These are phyloP conservation scores for Andricus grossulariae DNA, from an alignment of 1,140 invertebrate genomes.

Conservation along the genomic window DNA sequence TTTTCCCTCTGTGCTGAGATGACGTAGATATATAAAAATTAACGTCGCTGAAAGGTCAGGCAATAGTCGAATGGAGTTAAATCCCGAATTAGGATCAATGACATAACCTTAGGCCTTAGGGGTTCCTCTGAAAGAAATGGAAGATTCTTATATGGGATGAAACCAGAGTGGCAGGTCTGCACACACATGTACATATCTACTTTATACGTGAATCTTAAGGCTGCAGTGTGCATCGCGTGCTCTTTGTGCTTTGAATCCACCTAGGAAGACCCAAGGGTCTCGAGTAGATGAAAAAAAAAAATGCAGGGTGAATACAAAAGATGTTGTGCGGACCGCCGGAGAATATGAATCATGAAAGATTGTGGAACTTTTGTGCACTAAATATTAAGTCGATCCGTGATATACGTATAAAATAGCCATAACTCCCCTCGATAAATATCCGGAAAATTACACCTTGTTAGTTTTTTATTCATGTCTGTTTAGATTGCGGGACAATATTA, in stretches of 20 bases:
- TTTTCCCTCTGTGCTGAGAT: slow-evolving; percentile 15
- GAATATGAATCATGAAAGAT: slow-evolving; percentile 28
- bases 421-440: slow-evolving; percentile 26
- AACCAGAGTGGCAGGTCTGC: slow-evolving; percentile 6
- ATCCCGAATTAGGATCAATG: slow-evolving; percentile 27
- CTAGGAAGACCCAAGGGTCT: slow-evolving; percentile 29
- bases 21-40: slow-evolving; percentile 11
- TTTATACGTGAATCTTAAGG: slow-evolving; percentile 22
- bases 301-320: slow-evolving; percentile 21
- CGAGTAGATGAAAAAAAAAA: slow-evolving; percentile 25
- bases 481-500: neutral
- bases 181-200: neutral
- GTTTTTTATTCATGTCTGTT: slow-evolving; percentile 10
- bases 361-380: slow-evolving; percentile 11
- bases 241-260: slow-evolving; percentile 31
- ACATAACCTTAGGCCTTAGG: slow-evolving; percentile 7
- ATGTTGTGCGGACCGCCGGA: slow-evolving; percentile 6
- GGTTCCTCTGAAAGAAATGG: neutral
- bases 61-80: slow-evolving; percentile 31
- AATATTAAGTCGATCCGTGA: slow-evolving; percentile 22
- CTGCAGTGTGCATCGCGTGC: slow-evolving; percentile 17
- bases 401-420: slow-evolving; percentile 13
- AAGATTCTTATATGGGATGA: neutral
- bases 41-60: slow-evolving; percentile 28
- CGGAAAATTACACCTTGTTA: neutral